phyloP scores from a whole-genome alignment of 1,140 invertebrate species.

The Chrysopa pallens region DNA sequence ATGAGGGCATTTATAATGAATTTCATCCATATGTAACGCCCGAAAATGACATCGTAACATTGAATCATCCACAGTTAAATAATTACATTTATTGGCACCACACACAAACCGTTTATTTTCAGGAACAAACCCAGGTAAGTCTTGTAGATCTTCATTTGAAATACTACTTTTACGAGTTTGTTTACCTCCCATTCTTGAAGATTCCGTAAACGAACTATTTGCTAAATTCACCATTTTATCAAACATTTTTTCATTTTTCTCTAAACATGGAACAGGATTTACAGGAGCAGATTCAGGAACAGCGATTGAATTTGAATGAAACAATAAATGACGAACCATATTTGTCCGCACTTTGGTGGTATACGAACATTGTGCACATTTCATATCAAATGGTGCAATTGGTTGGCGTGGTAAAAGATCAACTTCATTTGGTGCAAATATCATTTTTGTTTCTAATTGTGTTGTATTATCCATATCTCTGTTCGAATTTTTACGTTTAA shows the following conservation, averaged over 20 bases:
- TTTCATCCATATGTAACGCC: constrained; percentile 41
- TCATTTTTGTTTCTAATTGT: constrained; percentile 17
- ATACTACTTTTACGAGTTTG: constrained; percentile 20
- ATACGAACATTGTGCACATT: constrained; percentile 47
- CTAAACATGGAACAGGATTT: constrained; percentile 62
- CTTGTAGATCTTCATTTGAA: constrained; percentile 10
- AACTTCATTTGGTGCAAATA: constrained; percentile 38
- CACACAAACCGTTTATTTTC: constrained; percentile 48
- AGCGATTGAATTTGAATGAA: constrained; percentile 38
- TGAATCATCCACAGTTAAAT: constrained; percentile 48
- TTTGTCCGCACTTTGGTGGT: constrained; percentile 56
- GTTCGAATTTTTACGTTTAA: background rate
- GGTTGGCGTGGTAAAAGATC: constrained; percentile 39
- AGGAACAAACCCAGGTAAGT: constrained; percentile 40
- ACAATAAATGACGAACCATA: constrained; percentile 47
- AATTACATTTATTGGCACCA: constrained; percentile 45
- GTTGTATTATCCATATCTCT: constrained; percentile 3
- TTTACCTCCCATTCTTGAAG: constrained; percentile 2
- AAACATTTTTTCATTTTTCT: constrained; percentile 60
- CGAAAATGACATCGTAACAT: constrained; percentile 54
- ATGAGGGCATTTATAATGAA: constrained; percentile 46
- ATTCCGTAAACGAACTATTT: constrained; percentile 40
- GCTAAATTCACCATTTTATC: constrained; percentile 71
- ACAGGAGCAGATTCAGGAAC: constrained; percentile 44
- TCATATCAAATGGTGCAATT: constrained; percentile 39